Base-by-base conservation (phyloP, 2,888 invertebrate genomes). In the Athetis lepigone region DNA sequence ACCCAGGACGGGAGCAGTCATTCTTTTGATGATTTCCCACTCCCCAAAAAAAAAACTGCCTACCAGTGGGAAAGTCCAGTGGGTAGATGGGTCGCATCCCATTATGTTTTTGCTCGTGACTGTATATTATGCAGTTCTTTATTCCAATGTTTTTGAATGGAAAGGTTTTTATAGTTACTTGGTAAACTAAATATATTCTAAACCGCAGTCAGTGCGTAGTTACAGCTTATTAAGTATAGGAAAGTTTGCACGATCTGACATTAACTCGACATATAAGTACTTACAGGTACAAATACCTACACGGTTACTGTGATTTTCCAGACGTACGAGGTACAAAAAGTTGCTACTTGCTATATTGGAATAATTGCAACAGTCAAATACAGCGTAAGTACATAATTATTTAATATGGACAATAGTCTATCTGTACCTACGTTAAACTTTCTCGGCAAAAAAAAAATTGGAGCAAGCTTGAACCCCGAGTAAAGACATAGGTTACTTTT, bases 301-400 rank as follows among this genome's bases (percentile, higher is more conserved):
- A 56, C n/a, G 11, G 16, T 9, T 11, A 19, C n/a, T 73, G 76
- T 33, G 57, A 76, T 65, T 73, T 73, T 64, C 21, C 70, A 50
- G 27, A 33, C 33, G 13, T 33, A n/a, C n/a, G n/a, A 40, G 18
- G 18, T 13, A 57, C 13, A 42, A 57, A 57, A 66, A 58, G 23
- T 33, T 33, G 11, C 3, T 2, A 7, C 16, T 4, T 57, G 8
- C 3, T 33, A 13, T 0, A 13, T 13, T 47, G 74, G 37, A 62
- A 23, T 11, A 27, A 36, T 37, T 36, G 3, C 47, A 57, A n/a
- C 8, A 64, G 1, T 4, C 21, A 21, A 25, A 40, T 16, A 56
- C 4, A 9, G 21, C 1, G 0, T 21, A 21, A 5, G 33, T 1
- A 33, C 29, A 9, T 9, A 33, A 4, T 33, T n/a, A n/a, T n/a